phyloP scores from a whole-genome alignment of 2,113 vertebrate genomes.

The Tragelaphus imberbis region DNA sequence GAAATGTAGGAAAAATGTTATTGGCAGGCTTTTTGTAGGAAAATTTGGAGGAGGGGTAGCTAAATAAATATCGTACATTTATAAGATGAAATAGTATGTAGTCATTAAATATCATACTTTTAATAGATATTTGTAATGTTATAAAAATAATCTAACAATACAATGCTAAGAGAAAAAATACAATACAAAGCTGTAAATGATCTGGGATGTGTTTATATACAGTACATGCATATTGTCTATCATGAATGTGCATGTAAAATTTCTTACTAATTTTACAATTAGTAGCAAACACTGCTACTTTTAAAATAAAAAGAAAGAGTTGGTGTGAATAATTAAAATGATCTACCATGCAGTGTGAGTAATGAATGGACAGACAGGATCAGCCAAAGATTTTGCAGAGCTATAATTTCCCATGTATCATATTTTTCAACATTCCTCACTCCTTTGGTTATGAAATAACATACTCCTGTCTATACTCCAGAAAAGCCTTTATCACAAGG shows the following conservation, averaged over 20 bases:
- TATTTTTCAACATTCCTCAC: background rate
- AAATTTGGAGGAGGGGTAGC: background rate
- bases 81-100: background rate
- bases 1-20: background rate
- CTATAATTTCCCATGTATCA: background rate
- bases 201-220: background rate
- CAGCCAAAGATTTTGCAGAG: background rate
- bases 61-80: slow-evolving; percentile 17
- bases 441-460: background rate
- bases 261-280: slow-evolving; percentile 26
- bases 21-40: background rate
- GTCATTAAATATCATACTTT: background rate
- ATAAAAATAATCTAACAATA: background rate
- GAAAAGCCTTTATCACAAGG: background rate
- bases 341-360: background rate
- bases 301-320: background rate
- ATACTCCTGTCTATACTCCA: background rate
- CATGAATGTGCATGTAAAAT: background rate
- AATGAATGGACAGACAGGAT: background rate
- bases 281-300: slow-evolving; percentile 5
- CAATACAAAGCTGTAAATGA: background rate
- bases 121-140: background rate
- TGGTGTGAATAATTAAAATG: slow-evolving; percentile 1
- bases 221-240: background rate
- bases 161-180: background rate